A percentile compares a stretch with the other conserved stretches of the same genome.
Evolutionary conservation across 2,888 invertebrate genomes (phyloP).

Genomic region (Agonopterix arenella): DNA sequence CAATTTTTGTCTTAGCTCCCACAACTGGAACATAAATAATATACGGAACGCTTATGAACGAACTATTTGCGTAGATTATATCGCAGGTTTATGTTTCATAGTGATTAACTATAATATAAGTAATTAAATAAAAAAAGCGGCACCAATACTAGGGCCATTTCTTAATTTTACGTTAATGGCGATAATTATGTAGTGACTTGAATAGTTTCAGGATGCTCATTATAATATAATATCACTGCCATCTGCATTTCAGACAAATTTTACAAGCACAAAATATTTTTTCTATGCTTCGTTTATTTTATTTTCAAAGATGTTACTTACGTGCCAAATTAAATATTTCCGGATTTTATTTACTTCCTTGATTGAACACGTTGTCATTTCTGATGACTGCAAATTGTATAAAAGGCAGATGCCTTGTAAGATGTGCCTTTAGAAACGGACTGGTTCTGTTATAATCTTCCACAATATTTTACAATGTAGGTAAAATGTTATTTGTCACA

Average conservation of each 20-base stretch:
- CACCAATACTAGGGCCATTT: constrained; percentile 2
- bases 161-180: constrained; percentile 10
- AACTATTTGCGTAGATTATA: constrained; percentile 29
- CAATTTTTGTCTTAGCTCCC: constrained; percentile 38
- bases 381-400: background rate
- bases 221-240: constrained; percentile 47
- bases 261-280: too few species aligned
- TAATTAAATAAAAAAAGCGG: background rate
- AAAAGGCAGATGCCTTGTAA: constrained; percentile 38
- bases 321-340: constrained; percentile 5
- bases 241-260: constrained; percentile 25
- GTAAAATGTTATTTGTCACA: constrained; percentile 44
- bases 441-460: constrained; percentile 20
- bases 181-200: constrained; percentile 27
- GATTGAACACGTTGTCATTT: background rate
- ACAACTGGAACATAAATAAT: constrained; percentile 32
- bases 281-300: background rate
- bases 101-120: constrained; percentile 1
- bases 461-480: constrained; percentile 18
- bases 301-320: constrained; percentile 1
- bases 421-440: constrained; percentile 51
- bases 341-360: background rate
- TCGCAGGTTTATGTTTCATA: constrained; percentile 24
- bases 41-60: constrained; percentile 44
- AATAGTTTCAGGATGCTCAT: constrained; percentile 65